phyloP scores from a whole-genome alignment of 2,797 vertebrate species.

The Odontamblyopus rebecca region DNA sequence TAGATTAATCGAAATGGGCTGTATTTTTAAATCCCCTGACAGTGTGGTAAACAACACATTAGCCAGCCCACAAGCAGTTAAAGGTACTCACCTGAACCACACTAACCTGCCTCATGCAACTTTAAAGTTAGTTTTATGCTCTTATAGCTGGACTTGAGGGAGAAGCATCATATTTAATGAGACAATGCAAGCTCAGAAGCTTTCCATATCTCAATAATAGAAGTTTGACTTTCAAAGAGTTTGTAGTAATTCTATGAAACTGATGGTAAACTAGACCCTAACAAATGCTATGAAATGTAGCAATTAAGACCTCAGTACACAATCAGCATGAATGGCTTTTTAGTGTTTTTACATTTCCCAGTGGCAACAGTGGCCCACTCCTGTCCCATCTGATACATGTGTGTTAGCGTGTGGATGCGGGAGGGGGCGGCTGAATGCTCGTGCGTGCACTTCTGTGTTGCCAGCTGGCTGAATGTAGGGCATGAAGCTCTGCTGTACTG shows the following conservation, averaged over 20 bases:
- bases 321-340: slow-evolving; percentile 40
- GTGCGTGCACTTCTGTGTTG: slow-evolving; percentile 53
- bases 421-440: slow-evolving; percentile 44
- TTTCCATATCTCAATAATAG: slow-evolving; percentile 21
- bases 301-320: neutral
- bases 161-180: slow-evolving; percentile 48
- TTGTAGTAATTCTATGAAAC: slow-evolving; percentile 7
- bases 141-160: slow-evolving; percentile 38
- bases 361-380: slow-evolving; percentile 54
- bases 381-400: slow-evolving; percentile 68
- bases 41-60: slow-evolving; percentile 12
- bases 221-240: slow-evolving; percentile 9
- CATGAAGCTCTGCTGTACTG: slow-evolving; percentile 55
- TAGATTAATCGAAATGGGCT: neutral
- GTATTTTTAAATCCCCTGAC: neutral
- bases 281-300: neutral
- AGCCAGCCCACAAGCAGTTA: slow-evolving; percentile 48
- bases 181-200: slow-evolving; percentile 51
- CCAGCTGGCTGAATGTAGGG: slow-evolving; percentile 77
- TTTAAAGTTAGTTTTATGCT: slow-evolving; percentile 66
- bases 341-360: slow-evolving; percentile 43
- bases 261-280: neutral
- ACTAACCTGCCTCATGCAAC: slow-evolving; percentile 71
- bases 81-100: slow-evolving; percentile 60
- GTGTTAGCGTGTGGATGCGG: slow-evolving; percentile 30